Evolutionary conservation across 2,797 vertebrate species (phyloP).

Genomic region (Cuculus canorus): DNA sequence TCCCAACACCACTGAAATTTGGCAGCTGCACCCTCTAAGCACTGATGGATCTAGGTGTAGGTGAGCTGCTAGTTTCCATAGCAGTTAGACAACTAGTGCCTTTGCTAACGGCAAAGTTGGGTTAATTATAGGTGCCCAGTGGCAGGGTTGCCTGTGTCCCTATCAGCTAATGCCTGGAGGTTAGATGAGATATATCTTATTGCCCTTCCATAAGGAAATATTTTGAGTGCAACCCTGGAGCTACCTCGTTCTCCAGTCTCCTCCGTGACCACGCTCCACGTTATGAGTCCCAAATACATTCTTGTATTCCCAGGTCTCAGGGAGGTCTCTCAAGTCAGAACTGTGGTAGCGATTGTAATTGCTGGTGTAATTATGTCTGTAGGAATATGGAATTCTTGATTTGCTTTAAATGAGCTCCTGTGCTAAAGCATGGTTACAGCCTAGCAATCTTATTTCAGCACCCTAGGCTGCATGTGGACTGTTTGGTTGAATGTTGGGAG

Average conservation of each 20-base stretch:
- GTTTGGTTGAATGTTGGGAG: background rate
- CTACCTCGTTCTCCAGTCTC: background rate
- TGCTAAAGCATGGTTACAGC: background rate
- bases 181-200: background rate
- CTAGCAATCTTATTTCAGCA: background rate
- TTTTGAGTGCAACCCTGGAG: background rate
- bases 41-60: background rate
- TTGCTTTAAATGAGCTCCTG: background rate
- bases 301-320: background rate
- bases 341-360: background rate
- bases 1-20: background rate
- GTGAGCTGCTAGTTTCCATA: background rate
- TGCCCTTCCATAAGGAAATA: background rate
- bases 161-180: background rate
- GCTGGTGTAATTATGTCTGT: background rate
- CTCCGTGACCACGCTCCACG: accelerated
- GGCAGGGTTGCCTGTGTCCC: background rate
- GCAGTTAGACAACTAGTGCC: background rate
- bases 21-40: background rate
- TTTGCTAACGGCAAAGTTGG: background rate
- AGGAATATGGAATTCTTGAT: constrained; percentile 2
- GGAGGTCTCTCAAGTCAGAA: background rate
- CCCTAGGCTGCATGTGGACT: background rate
- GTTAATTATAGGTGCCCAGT: background rate
- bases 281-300: accelerated